Base-by-base conservation (phyloP, 2,888 invertebrate genomes). In the Mamestra brassicae region DNA sequence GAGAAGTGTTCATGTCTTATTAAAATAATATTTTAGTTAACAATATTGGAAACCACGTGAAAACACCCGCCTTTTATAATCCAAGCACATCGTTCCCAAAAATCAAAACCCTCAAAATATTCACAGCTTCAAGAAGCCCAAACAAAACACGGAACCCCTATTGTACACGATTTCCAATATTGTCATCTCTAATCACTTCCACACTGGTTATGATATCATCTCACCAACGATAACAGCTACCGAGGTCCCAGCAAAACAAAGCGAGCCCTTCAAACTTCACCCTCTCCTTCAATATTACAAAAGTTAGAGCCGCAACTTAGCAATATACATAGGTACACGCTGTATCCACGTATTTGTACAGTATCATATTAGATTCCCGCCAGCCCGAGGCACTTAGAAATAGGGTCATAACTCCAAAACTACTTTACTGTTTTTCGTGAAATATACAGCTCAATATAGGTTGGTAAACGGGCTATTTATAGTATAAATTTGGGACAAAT, bases 221-320 rank as follows among this genome's bases (percentile, higher is more conserved):
- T 78, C 82, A 38, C 70, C 69, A 72, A 70, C 82, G 76, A 86
- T 87, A 89, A 88, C 87, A 84, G 81, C 86, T 74, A 73, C 67
- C 73, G 74, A 78, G 75, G 79, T 75, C 78, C 73, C 42, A 52
- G 55, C 60, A 55, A 83, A 88, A 87, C 88, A 87, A 87, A 85
- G 78, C 74, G 42, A 81, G 83, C 88, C 89, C 90, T 92, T 90
- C 89, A 91, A 95, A 95, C 91, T 95, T 93, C 76, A 84, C 89
- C 91, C 91, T 88, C 91, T 89, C 90, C 86, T 89, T 92, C 92
- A 90, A 94, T 95, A 95, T 96, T 95, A 92, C 93, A 90, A 94
- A 95, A 95, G 94, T 96, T 95, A 79, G 80, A 82, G 87, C 85
- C 87, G 84, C 90, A 92, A 93, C 90, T 93, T 92, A 84, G 88